Percentiles rank a stretch among this genome's conserved stretches.
These are phyloP conservation scores for Antrozous pallidus DNA, from an alignment of 2,797 vertebrate species.

Conservation along the genomic window DNA sequence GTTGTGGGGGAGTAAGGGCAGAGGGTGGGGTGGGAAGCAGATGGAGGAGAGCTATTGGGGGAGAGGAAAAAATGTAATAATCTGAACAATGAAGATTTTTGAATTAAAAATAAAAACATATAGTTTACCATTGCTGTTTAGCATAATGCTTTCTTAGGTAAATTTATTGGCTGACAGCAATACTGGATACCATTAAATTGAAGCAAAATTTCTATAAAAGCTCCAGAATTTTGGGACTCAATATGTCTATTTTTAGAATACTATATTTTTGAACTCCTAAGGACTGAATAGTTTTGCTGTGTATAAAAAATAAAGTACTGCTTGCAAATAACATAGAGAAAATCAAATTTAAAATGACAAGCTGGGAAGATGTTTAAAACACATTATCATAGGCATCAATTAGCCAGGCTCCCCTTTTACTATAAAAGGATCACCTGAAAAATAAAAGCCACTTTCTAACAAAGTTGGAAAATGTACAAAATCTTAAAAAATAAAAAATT, in stretches of 20 bases:
- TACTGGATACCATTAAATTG: not conserved
- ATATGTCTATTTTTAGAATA: not conserved
- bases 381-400: not conserved
- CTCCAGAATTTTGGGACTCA: not conserved
- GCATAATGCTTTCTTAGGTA: not conserved
- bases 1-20: too few relatives aligned
- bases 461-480: not conserved
- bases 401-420: not conserved
- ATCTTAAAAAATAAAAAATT: not conserved
- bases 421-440: not conserved
- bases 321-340: not conserved
- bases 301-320: not conserved
- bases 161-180: not conserved
- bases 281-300: not conserved
- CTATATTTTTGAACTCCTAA: not conserved
- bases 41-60: too few relatives aligned
- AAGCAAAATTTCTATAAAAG: not conserved
- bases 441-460: not conserved
- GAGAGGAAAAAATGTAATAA: too few relatives aligned
- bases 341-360: not conserved
- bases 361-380: not conserved
- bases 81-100: too few relatives aligned
- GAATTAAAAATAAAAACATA: too few relatives aligned
- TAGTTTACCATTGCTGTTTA: not conserved
- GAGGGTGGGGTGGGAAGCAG: too few relatives aligned